Conservation (phyloP, 2,888 invertebrate genomes). For the Caenorhabditis virilis region DNA sequence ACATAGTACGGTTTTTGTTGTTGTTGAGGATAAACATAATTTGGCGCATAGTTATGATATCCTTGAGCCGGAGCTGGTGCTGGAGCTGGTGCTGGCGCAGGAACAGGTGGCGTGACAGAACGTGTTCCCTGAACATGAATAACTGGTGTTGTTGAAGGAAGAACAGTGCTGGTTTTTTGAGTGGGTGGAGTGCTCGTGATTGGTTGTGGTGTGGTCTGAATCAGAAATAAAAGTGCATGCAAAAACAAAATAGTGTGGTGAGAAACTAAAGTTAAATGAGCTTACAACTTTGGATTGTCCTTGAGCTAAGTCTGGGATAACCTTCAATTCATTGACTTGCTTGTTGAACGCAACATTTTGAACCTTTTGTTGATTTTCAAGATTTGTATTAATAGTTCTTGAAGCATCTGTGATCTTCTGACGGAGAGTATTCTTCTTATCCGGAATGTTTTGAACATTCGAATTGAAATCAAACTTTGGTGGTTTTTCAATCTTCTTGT, state of each 20-base stretch:
- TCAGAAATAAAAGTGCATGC: no score
- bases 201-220: background rate
- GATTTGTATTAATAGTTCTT: slow-evolving; percentile 19
- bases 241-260: no score
- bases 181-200: background rate
- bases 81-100: slow-evolving; percentile 4
- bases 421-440: slow-evolving; percentile 35
- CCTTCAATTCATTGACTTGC: slow-evolving; percentile 4
- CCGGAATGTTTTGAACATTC: slow-evolving; percentile 44
- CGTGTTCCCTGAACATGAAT: slow-evolving; percentile 20
- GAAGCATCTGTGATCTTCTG: slow-evolving; percentile 40
- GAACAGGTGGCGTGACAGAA: slow-evolving; percentile 1
- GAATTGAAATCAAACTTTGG: slow-evolving; percentile 49
- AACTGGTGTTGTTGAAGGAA: no score
- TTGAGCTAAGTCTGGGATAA: slow-evolving; percentile 1
- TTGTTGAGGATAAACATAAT: slow-evolving; percentile 10
- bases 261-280: background rate
- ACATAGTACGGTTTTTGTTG: background rate
- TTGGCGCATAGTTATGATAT: background rate
- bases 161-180: no score
- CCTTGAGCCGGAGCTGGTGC: background rate
- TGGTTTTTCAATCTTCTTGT: slow-evolving; percentile 36
- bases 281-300: background rate
- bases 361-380: slow-evolving; percentile 17
- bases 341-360: background rate